A percentile compares a stretch with the other conserved stretches of the same genome.
Evolutionary conservation across 2,888 invertebrate species (phyloP).

Genomic region (Machimus rusticus): DNA sequence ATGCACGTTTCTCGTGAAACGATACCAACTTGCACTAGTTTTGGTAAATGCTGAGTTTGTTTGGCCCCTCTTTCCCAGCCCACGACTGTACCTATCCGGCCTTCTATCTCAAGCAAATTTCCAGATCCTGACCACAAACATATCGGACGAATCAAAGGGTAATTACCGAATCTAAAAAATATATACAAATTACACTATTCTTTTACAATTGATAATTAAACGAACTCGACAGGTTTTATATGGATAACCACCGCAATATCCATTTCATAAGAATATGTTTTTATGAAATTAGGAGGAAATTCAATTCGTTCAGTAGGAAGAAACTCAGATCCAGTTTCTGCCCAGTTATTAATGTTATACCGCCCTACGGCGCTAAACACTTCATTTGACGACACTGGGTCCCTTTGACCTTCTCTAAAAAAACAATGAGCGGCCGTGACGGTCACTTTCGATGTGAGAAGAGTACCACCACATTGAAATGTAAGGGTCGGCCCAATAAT

Average conservation of each 20-base stretch:
- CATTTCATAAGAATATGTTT: slow-evolving; percentile 60
- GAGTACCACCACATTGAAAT: slow-evolving; percentile 60
- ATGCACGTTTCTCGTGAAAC: too few relatives aligned
- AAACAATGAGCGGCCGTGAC: slow-evolving; percentile 65
- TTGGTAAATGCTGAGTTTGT: too few relatives aligned
- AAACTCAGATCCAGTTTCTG: slow-evolving; percentile 60
- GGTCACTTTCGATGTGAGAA: slow-evolving; percentile 57
- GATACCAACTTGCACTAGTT: too few relatives aligned
- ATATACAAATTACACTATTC: too few relatives aligned
- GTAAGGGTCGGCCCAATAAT: slow-evolving; percentile 54
- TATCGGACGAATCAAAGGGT: too few relatives aligned
- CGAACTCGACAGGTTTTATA: not conserved
- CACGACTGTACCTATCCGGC: too few relatives aligned
- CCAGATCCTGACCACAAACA: too few relatives aligned
- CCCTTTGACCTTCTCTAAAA: too few relatives aligned
- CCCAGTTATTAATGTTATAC: slow-evolving; percentile 63
- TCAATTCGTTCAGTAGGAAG: slow-evolving; percentile 53
- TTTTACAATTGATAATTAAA: too few relatives aligned
- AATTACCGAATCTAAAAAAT: not conserved
- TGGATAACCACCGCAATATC: slow-evolving; percentile 67
- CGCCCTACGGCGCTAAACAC: slow-evolving; percentile 64
- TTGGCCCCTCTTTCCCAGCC: too few relatives aligned
- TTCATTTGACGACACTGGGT: slow-evolving; percentile 53
- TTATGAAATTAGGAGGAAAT: slow-evolving; percentile 58
- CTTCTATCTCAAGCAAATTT: too few relatives aligned